phyloP scores from a whole-genome alignment of 2,888 invertebrate species.

The Callyntrura guangdongensis region DNA sequence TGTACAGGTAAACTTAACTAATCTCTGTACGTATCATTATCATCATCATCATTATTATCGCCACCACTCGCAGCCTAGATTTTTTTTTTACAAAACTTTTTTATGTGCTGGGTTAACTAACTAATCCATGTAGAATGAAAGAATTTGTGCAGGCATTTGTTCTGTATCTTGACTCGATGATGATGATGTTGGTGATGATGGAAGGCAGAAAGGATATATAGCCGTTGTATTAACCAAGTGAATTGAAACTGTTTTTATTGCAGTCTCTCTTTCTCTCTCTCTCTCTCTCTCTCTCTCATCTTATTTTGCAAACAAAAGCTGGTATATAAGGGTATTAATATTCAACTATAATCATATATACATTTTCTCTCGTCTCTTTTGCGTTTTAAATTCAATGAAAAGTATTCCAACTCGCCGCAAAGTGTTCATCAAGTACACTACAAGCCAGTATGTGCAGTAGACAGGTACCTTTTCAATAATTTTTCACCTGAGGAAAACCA shows the following conservation, averaged over 20 bases:
- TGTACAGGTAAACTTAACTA: constrained; percentile 73
- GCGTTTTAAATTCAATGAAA: constrained; percentile 55
- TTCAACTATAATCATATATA: constrained; percentile 3
- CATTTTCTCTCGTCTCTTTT: neutral
- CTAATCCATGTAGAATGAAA: constrained; percentile 59
- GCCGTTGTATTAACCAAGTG: neutral
- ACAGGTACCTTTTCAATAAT: constrained; percentile 47
- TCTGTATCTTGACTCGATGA: constrained; percentile 24
- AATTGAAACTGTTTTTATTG: constrained; percentile 24
- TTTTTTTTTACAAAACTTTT: constrained; percentile 70
- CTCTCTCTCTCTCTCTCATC: neutral
- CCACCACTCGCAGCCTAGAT: constrained; percentile 76
- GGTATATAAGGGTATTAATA: constrained; percentile 45
- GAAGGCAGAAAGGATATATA: constrained; percentile 31
- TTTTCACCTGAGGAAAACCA: constrained; percentile 51
- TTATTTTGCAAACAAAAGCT: constrained; percentile 24
- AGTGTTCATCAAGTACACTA: constrained; percentile 55
- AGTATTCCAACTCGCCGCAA: constrained; percentile 79
- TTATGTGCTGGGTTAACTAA: constrained; percentile 57
- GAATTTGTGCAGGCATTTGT: constrained; percentile 48
- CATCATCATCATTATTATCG: constrained; percentile 72
- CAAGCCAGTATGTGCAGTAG: neutral
- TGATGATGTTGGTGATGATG: constrained; percentile 9
- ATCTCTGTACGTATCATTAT: constrained; percentile 73
- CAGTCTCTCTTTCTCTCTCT: neutral